phyloP scores from a whole-genome alignment of 2,113 vertebrate species.

The Hypanus sabinus region DNA sequence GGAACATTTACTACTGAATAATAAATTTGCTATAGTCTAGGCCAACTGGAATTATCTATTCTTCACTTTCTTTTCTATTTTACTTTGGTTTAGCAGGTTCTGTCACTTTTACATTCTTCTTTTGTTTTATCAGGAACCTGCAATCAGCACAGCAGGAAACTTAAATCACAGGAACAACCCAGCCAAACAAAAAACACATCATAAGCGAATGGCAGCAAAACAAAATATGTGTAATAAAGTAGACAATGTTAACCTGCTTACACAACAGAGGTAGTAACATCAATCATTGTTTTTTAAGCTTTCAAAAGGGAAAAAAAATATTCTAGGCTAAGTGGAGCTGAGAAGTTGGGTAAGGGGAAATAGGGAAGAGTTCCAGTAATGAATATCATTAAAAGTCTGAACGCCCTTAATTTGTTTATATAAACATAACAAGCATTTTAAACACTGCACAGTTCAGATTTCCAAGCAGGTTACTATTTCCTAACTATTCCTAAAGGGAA shows the following conservation, averaged over 20 bases:
- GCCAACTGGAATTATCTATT: neutral
- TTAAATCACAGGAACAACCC: neutral
- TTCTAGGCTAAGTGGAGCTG: neutral
- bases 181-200: slow-evolving; percentile 5
- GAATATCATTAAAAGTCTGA: slow-evolving; percentile 33
- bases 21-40: neutral
- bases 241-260: neutral
- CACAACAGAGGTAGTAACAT: neutral
- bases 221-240: slow-evolving; percentile 8
- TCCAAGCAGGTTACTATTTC: slow-evolving; percentile 45
- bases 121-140: neutral
- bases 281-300: neutral
- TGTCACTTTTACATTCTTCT: neutral
- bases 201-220: neutral
- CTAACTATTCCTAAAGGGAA: slow-evolving; percentile 32
- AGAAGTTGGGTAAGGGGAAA: neutral
- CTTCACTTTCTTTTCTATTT: neutral
- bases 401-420: slow-evolving; percentile 57
- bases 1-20: too few species aligned
- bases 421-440: slow-evolving; percentile 53
- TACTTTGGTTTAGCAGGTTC: neutral
- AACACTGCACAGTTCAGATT: slow-evolving; percentile 41
- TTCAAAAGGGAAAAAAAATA: neutral
- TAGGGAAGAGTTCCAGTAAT: slow-evolving; percentile 14
- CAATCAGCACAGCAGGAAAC: neutral